These are phyloP conservation scores for Nemotelus pantherinus DNA, from an alignment of 2,888 invertebrate species.

Conservation along the genomic window DNA sequence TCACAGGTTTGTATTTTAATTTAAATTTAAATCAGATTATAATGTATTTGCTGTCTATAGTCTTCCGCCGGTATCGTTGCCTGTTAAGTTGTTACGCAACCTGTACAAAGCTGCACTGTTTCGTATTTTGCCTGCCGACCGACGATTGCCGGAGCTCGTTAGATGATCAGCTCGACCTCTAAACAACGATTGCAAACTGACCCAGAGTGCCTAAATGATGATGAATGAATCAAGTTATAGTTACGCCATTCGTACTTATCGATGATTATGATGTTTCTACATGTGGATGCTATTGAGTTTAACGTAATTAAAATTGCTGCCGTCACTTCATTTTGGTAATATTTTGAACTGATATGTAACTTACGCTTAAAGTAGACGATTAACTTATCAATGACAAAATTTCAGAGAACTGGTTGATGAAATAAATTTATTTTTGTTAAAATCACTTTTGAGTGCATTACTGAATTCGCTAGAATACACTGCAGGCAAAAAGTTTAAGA, in stretches of 20 bases:
- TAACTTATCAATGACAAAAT: too few relatives aligned
- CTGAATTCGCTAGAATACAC: too few relatives aligned
- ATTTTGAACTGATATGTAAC: neutral
- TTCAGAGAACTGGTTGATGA: too few relatives aligned
- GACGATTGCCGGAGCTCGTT: constrained; percentile 61
- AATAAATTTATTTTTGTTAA: too few relatives aligned
- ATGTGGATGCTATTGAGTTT: neutral
- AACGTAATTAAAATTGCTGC: too few relatives aligned
- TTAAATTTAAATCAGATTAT: neutral
- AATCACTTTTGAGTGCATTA: too few relatives aligned
- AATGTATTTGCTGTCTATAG: constrained; percentile 41
- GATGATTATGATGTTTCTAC: neutral
- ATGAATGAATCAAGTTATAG: neutral
- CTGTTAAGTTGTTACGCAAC: constrained; percentile 44
- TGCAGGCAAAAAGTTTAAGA: too few relatives aligned
- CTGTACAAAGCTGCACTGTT: constrained; percentile 48
- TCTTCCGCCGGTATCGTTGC: constrained; percentile 54
- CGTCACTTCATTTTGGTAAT: neutral
- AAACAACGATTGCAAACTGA: neutral
- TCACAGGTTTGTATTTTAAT: neutral
- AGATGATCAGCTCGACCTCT: constrained; percentile 23
- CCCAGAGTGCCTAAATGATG: neutral
- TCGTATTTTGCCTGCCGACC: constrained; percentile 54
- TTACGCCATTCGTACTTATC: constrained; percentile 18
- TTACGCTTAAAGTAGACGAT: too few relatives aligned